phyloP scores from a whole-genome alignment of 2,888 invertebrate species.

The Griposia aprilina region DNA sequence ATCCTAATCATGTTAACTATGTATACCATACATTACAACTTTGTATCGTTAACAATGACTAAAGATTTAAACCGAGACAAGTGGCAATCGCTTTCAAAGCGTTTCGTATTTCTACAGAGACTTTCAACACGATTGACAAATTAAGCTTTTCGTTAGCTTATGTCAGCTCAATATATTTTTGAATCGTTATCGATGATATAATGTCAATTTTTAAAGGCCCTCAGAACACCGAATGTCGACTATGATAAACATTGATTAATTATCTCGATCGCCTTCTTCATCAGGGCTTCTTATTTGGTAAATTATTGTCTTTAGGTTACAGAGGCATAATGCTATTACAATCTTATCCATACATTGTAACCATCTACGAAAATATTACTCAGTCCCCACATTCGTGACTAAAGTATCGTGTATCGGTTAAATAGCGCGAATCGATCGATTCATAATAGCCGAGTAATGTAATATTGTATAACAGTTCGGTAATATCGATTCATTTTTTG shows the following conservation, averaged over 20 bases:
- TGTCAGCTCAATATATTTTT: no score
- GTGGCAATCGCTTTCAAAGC: neutral
- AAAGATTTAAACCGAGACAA: neutral
- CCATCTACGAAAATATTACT: constrained; percentile 11
- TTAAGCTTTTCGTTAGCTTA: neutral
- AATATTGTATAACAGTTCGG: constrained; percentile 60
- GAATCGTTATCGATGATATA: neutral
- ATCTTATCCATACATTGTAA: neutral
- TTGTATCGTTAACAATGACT: neutral
- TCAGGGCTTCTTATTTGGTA: no score
- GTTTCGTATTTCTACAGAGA: neutral
- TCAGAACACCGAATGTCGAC: neutral
- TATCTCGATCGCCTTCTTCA: neutral
- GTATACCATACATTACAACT: neutral
- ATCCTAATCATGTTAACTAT: no score
- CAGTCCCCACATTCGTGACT: constrained; percentile 50
- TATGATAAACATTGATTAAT: neutral
- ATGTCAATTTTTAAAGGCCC: no score
- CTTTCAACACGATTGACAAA: neutral
- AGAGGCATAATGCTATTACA: neutral
- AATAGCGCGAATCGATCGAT: constrained; percentile 58
- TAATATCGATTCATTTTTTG: constrained; percentile 55
- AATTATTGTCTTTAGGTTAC: neutral
- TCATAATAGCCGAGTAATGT: constrained; percentile 54
- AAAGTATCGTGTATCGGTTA: constrained; percentile 52